Evolutionary conservation across 2,113 vertebrate species (phyloP).

Genomic region (Datnioides undecimradiatus): DNA sequence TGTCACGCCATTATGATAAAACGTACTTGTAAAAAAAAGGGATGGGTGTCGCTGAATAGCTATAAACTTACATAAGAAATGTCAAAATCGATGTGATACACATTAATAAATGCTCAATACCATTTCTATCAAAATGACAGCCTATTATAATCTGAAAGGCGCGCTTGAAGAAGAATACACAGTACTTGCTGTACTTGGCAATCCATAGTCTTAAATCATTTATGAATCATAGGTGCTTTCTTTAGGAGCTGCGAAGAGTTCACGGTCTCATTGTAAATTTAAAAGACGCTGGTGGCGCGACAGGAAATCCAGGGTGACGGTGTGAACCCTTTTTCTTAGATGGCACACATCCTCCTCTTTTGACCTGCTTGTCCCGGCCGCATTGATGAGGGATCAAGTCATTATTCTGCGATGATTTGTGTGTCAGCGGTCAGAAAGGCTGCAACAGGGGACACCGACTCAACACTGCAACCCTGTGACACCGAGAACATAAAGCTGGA

Average conservation of each 20-base stretch:
- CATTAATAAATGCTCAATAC: background rate
- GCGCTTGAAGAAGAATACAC: background rate
- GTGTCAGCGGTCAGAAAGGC: constrained; percentile 33
- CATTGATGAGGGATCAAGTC: constrained; percentile 40
- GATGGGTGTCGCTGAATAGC: background rate
- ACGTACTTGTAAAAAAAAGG: background rate
- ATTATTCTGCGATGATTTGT: constrained; percentile 41
- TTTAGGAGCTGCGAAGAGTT: constrained; percentile 52
- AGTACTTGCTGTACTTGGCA: constrained; percentile 3
- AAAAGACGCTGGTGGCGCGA: constrained; percentile 25
- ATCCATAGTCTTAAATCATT: constrained; percentile 40
- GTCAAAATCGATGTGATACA: background rate
- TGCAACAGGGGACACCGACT: constrained; percentile 15
- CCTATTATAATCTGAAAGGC: background rate
- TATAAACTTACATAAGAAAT: background rate
- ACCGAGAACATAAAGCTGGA: constrained; percentile 3
- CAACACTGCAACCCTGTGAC: constrained; percentile 1
- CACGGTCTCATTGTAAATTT: constrained; percentile 51
- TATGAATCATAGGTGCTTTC: constrained; percentile 37
- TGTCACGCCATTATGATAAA: background rate
- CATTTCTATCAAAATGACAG: constrained; percentile 2
- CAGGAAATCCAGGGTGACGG: constrained; percentile 17
- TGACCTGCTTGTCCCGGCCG: constrained; percentile 25
- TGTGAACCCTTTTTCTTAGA: constrained; percentile 6
- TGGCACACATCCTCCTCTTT: constrained; percentile 8